Conservation (phyloP, 2,113 vertebrate genomes). For the Hippocampus barbouri region DNA sequence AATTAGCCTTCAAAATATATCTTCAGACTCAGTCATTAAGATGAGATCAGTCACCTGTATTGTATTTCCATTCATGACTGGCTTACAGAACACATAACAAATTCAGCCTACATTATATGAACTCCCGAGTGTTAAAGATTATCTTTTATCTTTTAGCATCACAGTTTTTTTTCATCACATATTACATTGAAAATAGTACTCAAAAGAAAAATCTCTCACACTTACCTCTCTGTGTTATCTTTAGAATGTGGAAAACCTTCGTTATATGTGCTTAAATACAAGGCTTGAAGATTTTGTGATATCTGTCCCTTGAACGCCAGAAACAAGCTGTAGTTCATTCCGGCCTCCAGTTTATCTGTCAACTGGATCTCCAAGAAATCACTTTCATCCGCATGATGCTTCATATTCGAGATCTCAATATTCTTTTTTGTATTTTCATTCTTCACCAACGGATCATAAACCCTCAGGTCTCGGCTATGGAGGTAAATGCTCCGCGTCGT, state of each 20-base stretch:
- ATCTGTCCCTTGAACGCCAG: slow-evolving; percentile 73
- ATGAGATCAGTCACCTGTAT: background rate
- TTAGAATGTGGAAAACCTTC: slow-evolving; percentile 14
- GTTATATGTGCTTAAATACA: slow-evolving; percentile 81
- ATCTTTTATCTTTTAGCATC: background rate
- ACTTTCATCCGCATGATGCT: slow-evolving; percentile 12
- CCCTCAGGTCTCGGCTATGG: slow-evolving; percentile 76
- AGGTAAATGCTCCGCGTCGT: slow-evolving; percentile 75
- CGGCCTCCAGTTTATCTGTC: rapidly evolving
- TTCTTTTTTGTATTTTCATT: rapidly evolving
- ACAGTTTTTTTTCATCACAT: background rate
- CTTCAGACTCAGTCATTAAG: background rate
- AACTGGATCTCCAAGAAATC: slow-evolving; percentile 81
- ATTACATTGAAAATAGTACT: background rate
- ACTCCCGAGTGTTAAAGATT: background rate
- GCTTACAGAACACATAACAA: background rate
- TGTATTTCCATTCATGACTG: background rate
- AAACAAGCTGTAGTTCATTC: slow-evolving; percentile 66
- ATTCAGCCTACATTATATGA: background rate
- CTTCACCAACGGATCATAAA: slow-evolving; percentile 33
- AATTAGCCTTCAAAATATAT: background rate
- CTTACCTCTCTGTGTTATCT: slow-evolving; percentile 48
- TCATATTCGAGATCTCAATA: rapidly evolving
- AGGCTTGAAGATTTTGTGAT: slow-evolving; percentile 63
- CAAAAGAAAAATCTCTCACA: background rate